Conservation (phyloP, 2,797 vertebrate species). For the Enteromius radiatus region DNA sequence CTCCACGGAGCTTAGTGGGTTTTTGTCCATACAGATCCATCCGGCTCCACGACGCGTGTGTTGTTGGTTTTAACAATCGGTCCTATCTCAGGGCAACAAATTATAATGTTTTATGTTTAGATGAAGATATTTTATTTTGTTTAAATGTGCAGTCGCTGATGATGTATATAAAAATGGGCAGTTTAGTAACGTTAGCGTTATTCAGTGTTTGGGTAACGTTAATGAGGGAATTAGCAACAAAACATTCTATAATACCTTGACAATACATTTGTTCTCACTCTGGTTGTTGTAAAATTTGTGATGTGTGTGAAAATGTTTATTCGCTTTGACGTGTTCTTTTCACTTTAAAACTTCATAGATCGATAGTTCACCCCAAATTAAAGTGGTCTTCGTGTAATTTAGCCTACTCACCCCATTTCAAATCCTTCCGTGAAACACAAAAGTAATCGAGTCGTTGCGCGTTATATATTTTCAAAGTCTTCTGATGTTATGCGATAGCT, state of each 20-base stretch:
- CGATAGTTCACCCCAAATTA: neutral
- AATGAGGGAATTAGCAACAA: neutral
- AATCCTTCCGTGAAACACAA: neutral
- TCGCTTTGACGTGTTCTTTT: too few species aligned
- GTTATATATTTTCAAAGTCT: neutral
- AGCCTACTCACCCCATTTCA: neutral
- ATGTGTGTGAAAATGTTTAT: neutral
- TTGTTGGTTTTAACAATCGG: conserved; percentile 16
- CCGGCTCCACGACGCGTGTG: conserved; percentile 1
- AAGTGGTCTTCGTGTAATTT: neutral
- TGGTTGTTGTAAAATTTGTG: neutral
- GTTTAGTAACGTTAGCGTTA: neutral
- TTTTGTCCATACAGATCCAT: neutral
- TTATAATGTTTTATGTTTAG: neutral
- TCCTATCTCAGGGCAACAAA: neutral
- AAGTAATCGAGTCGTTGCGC: neutral
- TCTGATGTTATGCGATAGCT: neutral
- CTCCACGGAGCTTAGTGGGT: neutral
- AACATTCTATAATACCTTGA: neutral
- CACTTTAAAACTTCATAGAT: conserved; percentile 13
- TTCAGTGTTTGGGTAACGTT: neutral
- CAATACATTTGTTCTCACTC: neutral
- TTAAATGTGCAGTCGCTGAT: neutral
- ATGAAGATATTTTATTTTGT: neutral
- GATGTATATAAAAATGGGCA: neutral